Percentiles rank a stretch among this genome's conserved stretches.
phyloP scores from a whole-genome alignment of 2,113 vertebrate species.

The Acrocephalus kingi region DNA sequence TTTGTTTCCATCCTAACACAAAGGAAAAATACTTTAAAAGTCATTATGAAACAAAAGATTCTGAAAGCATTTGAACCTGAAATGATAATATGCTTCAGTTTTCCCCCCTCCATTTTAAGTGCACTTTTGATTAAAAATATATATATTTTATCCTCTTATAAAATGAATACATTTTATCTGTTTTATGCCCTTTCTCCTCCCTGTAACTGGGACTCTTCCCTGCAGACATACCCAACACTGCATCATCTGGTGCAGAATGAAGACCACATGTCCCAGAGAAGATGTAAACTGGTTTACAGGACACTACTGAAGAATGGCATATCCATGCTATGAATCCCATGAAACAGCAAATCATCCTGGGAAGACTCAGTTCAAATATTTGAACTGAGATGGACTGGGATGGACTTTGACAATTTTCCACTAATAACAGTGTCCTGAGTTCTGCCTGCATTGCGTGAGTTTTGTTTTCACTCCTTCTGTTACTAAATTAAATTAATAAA shows the following conservation, averaged over 20 bases:
- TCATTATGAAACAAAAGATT: neutral
- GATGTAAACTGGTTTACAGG: neutral
- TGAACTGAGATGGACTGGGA: neutral
- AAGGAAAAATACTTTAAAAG: conserved; percentile 25
- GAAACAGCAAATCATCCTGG: neutral
- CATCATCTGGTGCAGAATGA: neutral
- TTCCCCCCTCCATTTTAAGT: neutral
- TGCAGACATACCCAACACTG: neutral
- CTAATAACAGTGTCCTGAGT: neutral
- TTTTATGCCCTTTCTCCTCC: neutral
- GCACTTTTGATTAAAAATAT: neutral
- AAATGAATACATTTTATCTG: neutral
- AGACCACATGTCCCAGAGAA: neutral
- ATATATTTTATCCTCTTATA: neutral
- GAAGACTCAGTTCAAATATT: neutral
- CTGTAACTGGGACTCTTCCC: neutral
- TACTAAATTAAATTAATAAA: neutral
- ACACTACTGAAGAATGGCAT: neutral
- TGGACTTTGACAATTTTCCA: neutral
- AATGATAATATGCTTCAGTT: neutral
- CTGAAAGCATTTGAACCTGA: neutral
- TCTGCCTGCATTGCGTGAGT: neutral
- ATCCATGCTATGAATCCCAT: neutral
- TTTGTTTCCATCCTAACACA: conserved; percentile 26
- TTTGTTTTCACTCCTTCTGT: neutral